Conservation (phyloP, 2,888 invertebrate genomes). For the Agrypnus murinus region DNA sequence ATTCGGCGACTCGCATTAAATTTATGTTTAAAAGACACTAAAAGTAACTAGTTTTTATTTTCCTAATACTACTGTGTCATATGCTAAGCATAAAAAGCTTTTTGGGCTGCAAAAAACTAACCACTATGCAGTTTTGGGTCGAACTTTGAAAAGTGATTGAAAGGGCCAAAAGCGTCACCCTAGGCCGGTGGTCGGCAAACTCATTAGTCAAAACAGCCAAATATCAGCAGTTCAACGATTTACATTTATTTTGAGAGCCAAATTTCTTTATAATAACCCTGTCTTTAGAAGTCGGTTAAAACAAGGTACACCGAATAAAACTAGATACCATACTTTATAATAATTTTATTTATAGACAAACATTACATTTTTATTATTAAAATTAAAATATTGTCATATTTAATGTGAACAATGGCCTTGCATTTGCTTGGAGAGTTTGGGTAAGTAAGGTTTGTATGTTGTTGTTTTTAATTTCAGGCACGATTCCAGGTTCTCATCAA, state of each 20-base stretch:
- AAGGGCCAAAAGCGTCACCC: too few relatives aligned
- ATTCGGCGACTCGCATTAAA: too few relatives aligned
- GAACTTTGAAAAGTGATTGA: too few relatives aligned
- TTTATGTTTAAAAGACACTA: too few relatives aligned
- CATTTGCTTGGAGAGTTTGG: neutral
- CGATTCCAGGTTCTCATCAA: constrained; percentile 13
- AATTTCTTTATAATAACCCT: neutral
- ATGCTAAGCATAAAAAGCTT: too few relatives aligned
- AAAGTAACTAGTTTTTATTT: too few relatives aligned
- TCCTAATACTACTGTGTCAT: too few relatives aligned
- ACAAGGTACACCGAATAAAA: constrained; percentile 8
- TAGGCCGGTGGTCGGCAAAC: constrained; percentile 6
- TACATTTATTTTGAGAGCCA: neutral
- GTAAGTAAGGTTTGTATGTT: constrained; percentile 20
- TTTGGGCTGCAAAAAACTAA: too few relatives aligned
- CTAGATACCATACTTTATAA: neutral
- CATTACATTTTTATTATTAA: neutral
- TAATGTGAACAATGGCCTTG: neutral
- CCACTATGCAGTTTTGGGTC: too few relatives aligned
- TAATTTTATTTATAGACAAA: neutral
- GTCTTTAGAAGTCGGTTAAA: too few relatives aligned
- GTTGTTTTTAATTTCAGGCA: constrained; percentile 12
- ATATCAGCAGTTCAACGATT: constrained; percentile 9
- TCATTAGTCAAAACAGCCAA: constrained; percentile 4
- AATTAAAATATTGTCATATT: neutral